Evolutionary conservation across 53 echinoderm and acorn worm genomes (phyloP).

Genomic region (Mesocentrotus franciscanus): DNA sequence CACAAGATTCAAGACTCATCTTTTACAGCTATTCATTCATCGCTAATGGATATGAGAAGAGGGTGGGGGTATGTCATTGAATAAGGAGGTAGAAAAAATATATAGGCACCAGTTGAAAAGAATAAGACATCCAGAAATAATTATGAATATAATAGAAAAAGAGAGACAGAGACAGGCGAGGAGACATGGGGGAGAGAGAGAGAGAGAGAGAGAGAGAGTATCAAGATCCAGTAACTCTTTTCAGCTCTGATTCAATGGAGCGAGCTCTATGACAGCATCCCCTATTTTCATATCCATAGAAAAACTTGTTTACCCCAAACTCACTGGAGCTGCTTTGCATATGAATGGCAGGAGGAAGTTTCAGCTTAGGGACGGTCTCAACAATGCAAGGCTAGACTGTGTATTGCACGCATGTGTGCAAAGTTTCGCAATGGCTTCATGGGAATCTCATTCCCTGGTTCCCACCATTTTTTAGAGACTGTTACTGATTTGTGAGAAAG

Average conservation of each 20-base stretch:
- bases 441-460: not conserved
- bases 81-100: not conserved
- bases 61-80: not conserved
- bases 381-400: constrained; percentile 12
- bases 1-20: not conserved
- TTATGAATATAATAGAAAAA: not conserved
- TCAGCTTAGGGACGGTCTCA: constrained; percentile 75
- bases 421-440: not conserved
- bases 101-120: not conserved
- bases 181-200: not conserved
- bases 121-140: not conserved
- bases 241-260: not conserved
- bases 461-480: not conserved
- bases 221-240: not conserved
- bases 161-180: constrained; percentile 1
- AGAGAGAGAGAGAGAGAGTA: not conserved
- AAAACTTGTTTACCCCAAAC: constrained; percentile 67
- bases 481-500: not conserved
- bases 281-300: constrained; percentile 40
- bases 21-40: not conserved
- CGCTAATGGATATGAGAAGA: not conserved
- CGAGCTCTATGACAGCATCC: constrained; percentile 44
- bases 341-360: constrained; percentile 74
- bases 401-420: not conserved
- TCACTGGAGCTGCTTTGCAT: constrained; percentile 61